Conservation (phyloP, 1,140 invertebrate genomes). For the Zeugodacus cucurbitae region DNA sequence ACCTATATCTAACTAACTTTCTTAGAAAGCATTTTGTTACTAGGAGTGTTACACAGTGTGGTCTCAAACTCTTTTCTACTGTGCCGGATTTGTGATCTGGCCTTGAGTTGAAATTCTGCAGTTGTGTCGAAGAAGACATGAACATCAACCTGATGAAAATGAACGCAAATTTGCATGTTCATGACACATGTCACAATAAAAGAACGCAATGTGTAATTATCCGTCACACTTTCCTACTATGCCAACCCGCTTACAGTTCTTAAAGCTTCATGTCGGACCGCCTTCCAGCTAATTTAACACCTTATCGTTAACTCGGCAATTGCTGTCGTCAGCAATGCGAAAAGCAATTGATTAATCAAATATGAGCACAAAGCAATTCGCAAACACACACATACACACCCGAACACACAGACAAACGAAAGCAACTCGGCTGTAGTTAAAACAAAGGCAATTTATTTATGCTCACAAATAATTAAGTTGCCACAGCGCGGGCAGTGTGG, state of each 20-base stretch:
- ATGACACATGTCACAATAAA: too few relatives aligned
- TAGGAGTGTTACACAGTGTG: too few relatives aligned
- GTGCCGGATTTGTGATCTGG: too few relatives aligned
- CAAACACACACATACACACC: background rate
- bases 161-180: too few relatives aligned
- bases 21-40: too few relatives aligned
- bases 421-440: background rate
- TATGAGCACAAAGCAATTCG: background rate
- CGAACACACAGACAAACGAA: background rate
- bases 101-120: background rate
- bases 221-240: too few relatives aligned
- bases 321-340: background rate
- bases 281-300: background rate
- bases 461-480: constrained; percentile 1
- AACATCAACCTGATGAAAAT: background rate
- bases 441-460: background rate
- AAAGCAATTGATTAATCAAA: too few relatives aligned
- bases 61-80: too few relatives aligned
- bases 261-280: background rate
- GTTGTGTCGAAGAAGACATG: background rate
- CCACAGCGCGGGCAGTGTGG: background rate
- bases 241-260: background rate
- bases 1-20: too few relatives aligned
- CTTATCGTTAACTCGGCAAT: background rate
- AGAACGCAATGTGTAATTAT: too few relatives aligned